A percentile compares a stretch with the other conserved stretches of the same genome.
These are phyloP conservation scores for Electrophaes corylata DNA, from an alignment of 2,888 invertebrate species.

Conservation along the genomic window DNA sequence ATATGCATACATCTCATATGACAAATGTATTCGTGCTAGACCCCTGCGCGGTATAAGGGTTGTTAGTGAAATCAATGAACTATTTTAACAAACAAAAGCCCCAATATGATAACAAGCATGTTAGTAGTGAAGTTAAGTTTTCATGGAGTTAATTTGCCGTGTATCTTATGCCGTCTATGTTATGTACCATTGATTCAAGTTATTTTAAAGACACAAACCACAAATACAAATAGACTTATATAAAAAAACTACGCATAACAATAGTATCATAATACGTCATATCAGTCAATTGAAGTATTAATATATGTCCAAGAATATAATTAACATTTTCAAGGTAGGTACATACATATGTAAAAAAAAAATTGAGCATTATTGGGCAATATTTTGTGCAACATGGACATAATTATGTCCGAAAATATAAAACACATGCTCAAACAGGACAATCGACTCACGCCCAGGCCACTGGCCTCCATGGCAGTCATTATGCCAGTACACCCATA, in stretches of 20 bases:
- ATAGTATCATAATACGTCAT: too few relatives aligned
- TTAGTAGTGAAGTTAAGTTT: conserved; percentile 15
- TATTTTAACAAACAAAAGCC: not conserved
- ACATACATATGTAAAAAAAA: too few relatives aligned
- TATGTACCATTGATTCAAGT: not conserved
- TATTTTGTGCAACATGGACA: not conserved
- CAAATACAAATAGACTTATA: not conserved
- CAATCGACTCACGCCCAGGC: conserved; percentile 87
- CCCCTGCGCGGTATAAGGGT: not conserved
- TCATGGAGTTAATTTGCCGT: conserved; percentile 10
- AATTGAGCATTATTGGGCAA: too few relatives aligned
- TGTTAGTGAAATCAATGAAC: not conserved
- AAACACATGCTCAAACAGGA: conserved; percentile 8
- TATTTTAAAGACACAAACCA: not conserved
- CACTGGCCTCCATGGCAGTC: conserved; percentile 95
- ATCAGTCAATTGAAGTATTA: too few relatives aligned
- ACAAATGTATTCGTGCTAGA: too few relatives aligned
- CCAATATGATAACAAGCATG: conserved; percentile 2
- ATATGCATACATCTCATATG: too few relatives aligned
- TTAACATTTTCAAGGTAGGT: too few relatives aligned
- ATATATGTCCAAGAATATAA: not conserved
- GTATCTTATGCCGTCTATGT: conserved; percentile 4
- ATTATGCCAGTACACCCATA: conserved; percentile 97
- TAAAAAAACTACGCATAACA: not conserved
- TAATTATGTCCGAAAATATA: not conserved